Conservation (phyloP, 2,113 vertebrate species). For the Muntiacus reevesi region DNA sequence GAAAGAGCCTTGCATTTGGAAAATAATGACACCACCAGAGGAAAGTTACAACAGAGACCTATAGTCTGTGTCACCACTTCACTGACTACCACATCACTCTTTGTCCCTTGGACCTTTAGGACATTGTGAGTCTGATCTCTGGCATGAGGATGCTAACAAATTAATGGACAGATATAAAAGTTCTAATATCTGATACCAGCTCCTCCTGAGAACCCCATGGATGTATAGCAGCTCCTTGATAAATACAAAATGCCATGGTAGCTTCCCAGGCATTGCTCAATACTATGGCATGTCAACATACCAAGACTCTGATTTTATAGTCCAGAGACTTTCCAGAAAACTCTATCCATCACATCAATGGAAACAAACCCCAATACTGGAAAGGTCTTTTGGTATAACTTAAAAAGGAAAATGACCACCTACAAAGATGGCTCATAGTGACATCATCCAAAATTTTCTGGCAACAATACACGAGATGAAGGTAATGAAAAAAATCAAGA, state of each 20-base stretch:
- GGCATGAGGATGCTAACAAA: not conserved
- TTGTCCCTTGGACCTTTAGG: not conserved
- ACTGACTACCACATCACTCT: not conserved
- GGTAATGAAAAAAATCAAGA: not conserved
- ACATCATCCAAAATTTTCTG: not conserved
- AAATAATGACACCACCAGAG: not conserved
- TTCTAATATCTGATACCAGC: not conserved
- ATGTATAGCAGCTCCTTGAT: not conserved
- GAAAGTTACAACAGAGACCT: not conserved
- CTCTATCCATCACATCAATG: not conserved
- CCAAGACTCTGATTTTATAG: not conserved
- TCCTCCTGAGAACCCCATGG: not conserved
- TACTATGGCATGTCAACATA: not conserved
- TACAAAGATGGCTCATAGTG: not conserved
- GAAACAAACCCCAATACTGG: not conserved
- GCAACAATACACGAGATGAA: not conserved
- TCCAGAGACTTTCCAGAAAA: not conserved
- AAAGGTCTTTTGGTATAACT: not conserved
- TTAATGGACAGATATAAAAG: not conserved
- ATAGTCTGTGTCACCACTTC: not conserved
- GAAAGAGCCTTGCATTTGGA: not conserved
- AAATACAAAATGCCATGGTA: not conserved
- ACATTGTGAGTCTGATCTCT: not conserved
- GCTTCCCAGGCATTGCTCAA: not conserved
- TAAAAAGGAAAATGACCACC: not conserved